Evolutionary conservation across 1,140 invertebrate genomes (phyloP).

Genomic region (Physella acuta): DNA sequence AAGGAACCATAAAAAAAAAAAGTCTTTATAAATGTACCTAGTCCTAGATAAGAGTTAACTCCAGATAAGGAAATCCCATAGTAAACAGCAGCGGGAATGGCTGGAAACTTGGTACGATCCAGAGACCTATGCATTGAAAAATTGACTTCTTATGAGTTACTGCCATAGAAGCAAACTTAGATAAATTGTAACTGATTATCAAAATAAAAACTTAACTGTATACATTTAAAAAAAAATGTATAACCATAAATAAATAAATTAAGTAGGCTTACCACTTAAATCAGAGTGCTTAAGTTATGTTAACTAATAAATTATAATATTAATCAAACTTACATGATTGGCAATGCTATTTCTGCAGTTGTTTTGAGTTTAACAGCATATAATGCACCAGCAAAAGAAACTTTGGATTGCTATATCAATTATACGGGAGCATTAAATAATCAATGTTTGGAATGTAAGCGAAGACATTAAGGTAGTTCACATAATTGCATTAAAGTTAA

Average conservation of each 20-base stretch:
- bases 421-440: background rate
- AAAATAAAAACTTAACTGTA: background rate
- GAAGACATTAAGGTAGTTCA: background rate
- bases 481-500: background rate
- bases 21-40: conserved; percentile 14
- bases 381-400: conserved; percentile 11
- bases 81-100: conserved; percentile 1
- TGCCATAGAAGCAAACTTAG: background rate
- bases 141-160: background rate
- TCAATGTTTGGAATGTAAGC: background rate
- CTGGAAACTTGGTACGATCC: conserved; percentile 1
- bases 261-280: background rate
- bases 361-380: background rate
- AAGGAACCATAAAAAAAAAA: background rate
- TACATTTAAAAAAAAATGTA: background rate
- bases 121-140: background rate
- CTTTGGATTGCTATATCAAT: background rate
- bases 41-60: conserved; percentile 21
- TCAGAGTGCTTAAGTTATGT: background rate
- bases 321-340: background rate
- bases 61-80: conserved; percentile 19
- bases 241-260: background rate
- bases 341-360: background rate
- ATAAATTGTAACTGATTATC: background rate
- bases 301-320: background rate